A percentile compares a stretch with the other conserved stretches of the same genome.
Evolutionary conservation across 2,797 vertebrate genomes (phyloP).

Genomic region (Falco cherrug): DNA sequence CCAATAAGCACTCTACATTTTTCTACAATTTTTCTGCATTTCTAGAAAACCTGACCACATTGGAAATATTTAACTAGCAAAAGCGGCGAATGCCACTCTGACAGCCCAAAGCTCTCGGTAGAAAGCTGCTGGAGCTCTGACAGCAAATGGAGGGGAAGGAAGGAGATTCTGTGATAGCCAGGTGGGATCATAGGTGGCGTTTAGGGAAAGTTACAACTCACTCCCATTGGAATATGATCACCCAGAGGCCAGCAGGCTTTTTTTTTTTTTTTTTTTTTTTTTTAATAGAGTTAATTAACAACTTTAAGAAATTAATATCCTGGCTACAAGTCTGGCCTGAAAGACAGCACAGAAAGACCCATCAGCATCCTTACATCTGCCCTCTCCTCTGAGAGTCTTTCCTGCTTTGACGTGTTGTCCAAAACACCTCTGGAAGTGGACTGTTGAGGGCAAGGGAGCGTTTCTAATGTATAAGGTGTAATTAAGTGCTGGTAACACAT

Average conservation of each 20-base stretch:
- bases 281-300: neutral
- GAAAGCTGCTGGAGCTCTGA: neutral
- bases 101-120: neutral
- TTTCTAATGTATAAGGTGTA: constrained; percentile 28
- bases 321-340: neutral
- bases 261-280: neutral
- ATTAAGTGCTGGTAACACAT: constrained; percentile 24
- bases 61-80: neutral
- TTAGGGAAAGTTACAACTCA: neutral
- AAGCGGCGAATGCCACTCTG: neutral
- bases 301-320: neutral
- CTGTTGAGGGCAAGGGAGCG: neutral
- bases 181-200: neutral
- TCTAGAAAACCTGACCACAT: neutral
- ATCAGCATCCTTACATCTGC: neutral
- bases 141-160: neutral
- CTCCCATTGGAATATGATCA: fast-evolving
- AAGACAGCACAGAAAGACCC: neutral
- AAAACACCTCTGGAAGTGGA: neutral
- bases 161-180: neutral
- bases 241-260: fast-evolving
- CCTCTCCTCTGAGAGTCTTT: neutral
- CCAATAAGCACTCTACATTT: neutral
- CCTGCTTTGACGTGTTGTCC: constrained; percentile 21
- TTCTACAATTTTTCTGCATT: neutral